These are phyloP conservation scores for Nudaria mundana DNA, from an alignment of 2,888 invertebrate species.

Conservation along the genomic window DNA sequence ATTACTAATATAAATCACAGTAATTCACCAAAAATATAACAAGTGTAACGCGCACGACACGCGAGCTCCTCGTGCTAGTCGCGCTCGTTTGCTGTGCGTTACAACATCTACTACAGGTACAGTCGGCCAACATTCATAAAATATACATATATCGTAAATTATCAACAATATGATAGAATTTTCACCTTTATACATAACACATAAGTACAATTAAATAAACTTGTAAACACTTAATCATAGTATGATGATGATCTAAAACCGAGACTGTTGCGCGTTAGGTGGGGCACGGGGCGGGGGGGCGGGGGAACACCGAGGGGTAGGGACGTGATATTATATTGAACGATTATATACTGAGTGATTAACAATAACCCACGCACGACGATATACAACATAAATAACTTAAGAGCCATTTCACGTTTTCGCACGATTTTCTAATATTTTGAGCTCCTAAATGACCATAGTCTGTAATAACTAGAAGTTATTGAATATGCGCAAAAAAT, in stretches of 20 bases:
- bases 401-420: too few relatives aligned
- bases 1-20: slow-evolving; percentile 50
- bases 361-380: slow-evolving; percentile 41
- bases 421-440: too few relatives aligned
- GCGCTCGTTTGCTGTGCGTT: too few relatives aligned
- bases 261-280: slow-evolving; percentile 59
- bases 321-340: slow-evolving; percentile 19
- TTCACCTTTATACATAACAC: too few relatives aligned
- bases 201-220: slow-evolving; percentile 30
- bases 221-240: slow-evolving; percentile 14
- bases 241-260: slow-evolving; percentile 35
- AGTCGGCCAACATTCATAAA: too few relatives aligned
- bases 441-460: too few relatives aligned
- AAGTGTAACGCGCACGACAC: slow-evolving; percentile 19
- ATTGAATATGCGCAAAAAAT: too few relatives aligned
- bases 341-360: slow-evolving; percentile 30
- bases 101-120: too few relatives aligned
- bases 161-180: too few relatives aligned
- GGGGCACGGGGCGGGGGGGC: slow-evolving; percentile 18
- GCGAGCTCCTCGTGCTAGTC: too few relatives aligned
- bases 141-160: too few relatives aligned
- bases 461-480: too few relatives aligned
- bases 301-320: slow-evolving; percentile 23
- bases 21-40: slow-evolving; percentile 31
- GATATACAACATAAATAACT: slow-evolving; percentile 57